phyloP scores from a whole-genome alignment of 2,888 invertebrate species.

The Crioceris asparagi region DNA sequence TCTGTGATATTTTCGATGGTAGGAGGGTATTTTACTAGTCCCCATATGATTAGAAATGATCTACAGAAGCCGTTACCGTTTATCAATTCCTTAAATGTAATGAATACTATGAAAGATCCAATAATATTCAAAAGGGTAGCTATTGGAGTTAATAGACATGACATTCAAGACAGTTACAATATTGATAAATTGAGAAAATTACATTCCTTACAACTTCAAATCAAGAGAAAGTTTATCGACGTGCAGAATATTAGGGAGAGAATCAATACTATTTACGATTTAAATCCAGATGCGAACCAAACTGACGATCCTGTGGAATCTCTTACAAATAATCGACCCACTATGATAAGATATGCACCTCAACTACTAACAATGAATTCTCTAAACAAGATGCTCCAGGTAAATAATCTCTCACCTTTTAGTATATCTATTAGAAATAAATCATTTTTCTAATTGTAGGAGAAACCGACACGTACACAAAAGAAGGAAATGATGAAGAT shows the following conservation, averaged over 20 bases:
- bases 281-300: constrained; percentile 12
- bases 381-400: constrained; percentile 36
- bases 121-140: constrained; percentile 35
- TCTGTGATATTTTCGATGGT: constrained; percentile 79
- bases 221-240: constrained; percentile 56
- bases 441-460: constrained; percentile 33
- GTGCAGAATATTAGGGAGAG: constrained; percentile 42
- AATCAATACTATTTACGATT: constrained; percentile 29
- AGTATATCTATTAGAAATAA: too few species aligned
- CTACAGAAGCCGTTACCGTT: constrained; percentile 30
- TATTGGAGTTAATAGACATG: constrained; percentile 45
- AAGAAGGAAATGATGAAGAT: constrained; percentile 51
- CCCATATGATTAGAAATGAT: constrained; percentile 36
- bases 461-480: constrained; percentile 53
- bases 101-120: constrained; percentile 25
- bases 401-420: constrained; percentile 16
- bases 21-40: constrained; percentile 71
- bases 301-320: constrained; percentile 10
- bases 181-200: constrained; percentile 58
- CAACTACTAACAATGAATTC: constrained; percentile 37
- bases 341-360: constrained; percentile 29
- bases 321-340: constrained; percentile 8
- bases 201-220: constrained; percentile 59
- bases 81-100: constrained; percentile 30
- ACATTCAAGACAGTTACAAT: constrained; percentile 63